Evolutionary conservation across 92 coral and sea anemone genomes (phyloP), one percentile per base, ranked within the genome.

Genomic region (Zoanthus gigantus): DNA sequence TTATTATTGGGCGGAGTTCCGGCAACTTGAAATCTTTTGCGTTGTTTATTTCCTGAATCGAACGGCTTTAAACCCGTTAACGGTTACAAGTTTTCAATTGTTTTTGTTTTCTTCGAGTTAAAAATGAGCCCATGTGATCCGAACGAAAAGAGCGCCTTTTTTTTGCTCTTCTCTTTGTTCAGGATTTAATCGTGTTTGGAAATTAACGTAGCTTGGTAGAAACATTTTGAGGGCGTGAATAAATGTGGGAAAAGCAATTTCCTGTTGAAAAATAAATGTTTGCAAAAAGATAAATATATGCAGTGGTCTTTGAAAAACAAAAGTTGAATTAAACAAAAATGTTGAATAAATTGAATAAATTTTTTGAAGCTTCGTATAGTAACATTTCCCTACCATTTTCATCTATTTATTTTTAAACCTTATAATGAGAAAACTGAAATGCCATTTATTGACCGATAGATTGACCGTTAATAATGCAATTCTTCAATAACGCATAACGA

Each of bases 1-100:
- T 66, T 47, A 32, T 23, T 66, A 44, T 6, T 65, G 85, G 85
- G 85, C 60, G 61, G 66, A 80, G 56, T 80, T 61, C 54, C 74
- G 34, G 73, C 37, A 23, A 2, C 34, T 15, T 0, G 9, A 79
- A 45, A 5, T n/a, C 9, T 37, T 65, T 79, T 44, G 72, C 60
- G 72, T 34, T 17, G 69, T 63, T 63, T 63, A 1, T 23, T 63
- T 63, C 31, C 30, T 63, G 30, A 63, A 63, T 63, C 69, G 69
- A 63, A 34, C 69, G 34, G 32, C 37, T 61, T 61, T 45, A 9
- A 54, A 69, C 72, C 34, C 31, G 34, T 79, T 48, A 34, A 72
- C 44, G 34, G 5, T 9, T 7, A 73, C 23, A 42, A 23, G 44
- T 12, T 13, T 50, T 76, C 48, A 28, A 10, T 9, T n/a, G n/a